Evolutionary conservation across 2,113 vertebrate species (phyloP), one percentile per base, ranked within the genome.

Genomic region (Rhineura floridana): DNA sequence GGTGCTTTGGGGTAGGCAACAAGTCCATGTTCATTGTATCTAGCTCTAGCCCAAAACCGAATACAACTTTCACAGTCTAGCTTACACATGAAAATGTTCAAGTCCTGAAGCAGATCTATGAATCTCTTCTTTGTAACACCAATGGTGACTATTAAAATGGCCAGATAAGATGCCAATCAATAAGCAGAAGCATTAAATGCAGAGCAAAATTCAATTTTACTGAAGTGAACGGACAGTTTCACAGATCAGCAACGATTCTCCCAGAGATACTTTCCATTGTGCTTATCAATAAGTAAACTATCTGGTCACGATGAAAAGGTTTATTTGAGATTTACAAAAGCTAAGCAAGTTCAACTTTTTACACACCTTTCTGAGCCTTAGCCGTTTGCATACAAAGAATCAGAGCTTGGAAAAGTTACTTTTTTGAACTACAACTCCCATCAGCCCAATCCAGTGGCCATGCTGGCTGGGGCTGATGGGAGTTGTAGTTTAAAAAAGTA

Each of bases 211-310:
- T 1, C 84, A 6, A 92, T 91, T 93, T 90, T 62, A 36, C 46
- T 87, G 86, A 93, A 89, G 39, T 52, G 83, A 91, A 91, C 87
- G 91, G 17, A 89, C 83, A 78, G 23, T 90, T 87, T 90, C 62
- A 72, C 0, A 0, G 80, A 89, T 80, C 86, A 89, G 11, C 83
- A 93, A 84, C 9, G 79, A 77, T 44, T 55, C 87, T 91, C 87
- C 79, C 36, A 93, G 44, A 93, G 83, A 25, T 0, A 92, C 82
- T 5, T 85, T 42, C 78, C 83, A 23, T 80, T 87, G 42, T 84
- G 82, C 78, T 88, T 88, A 89, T 79, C 80, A 81, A 28, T 79
- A 52, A n/a, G 75, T 44, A 83, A 87, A 80, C 85, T 85, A 25
- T 87, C 90, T 28, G 80, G 48, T 50, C 11, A 10, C 28, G 55